Evolutionary conservation across 2,113 vertebrate genomes (phyloP), one percentile per base, ranked within the genome.

Genomic region (Microcebus griseorufus): DNA sequence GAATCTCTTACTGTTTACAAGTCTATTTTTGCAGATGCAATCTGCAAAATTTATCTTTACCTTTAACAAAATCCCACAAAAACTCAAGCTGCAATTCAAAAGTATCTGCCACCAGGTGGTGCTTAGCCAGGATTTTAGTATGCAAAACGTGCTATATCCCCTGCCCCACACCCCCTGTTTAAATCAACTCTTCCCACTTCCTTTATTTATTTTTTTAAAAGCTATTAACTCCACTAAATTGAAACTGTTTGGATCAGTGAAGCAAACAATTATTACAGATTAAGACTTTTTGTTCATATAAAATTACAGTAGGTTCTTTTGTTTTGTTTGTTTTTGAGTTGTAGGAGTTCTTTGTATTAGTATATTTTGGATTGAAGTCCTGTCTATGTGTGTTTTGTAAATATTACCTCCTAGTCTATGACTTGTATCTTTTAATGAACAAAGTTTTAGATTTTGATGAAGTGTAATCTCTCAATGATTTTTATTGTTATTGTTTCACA

Each of bases 31-130:
- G 65, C 27, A 70, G 32, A 90, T 69, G 76, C 45, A 94, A 70
- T 91, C 3, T 85, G 82, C 37, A 80, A 83, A 94, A 75, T 60
- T 53, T 62, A 53, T n/a, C 13, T 67, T 90, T 88, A 81, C 72
- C 72, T 73, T 8, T 9, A 53, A 69, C 67, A 70, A 84, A 73
- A 39, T 32, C 7, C 13, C 69, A 88, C n/a, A 62, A 79, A 94
- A 94, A 42, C 55, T 96, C 80, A 87, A 90, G 37, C 20, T 95
- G 83, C 89, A 96, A 86, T 91, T 96, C 20, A 92, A 93, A 95
- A 75, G 27, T 58, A 8, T 90, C 39, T 86, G 80, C 94, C 80
- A 92, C 62, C 48, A 94, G 96, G 37, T 96, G 94, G 80, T 69
- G 69, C 55, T 69, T 62, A 60, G 25, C 16, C n/a, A 90, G 5